phyloP scores from a whole-genome alignment of 2,113 vertebrate species.

The Proterorhinus semilunaris region DNA sequence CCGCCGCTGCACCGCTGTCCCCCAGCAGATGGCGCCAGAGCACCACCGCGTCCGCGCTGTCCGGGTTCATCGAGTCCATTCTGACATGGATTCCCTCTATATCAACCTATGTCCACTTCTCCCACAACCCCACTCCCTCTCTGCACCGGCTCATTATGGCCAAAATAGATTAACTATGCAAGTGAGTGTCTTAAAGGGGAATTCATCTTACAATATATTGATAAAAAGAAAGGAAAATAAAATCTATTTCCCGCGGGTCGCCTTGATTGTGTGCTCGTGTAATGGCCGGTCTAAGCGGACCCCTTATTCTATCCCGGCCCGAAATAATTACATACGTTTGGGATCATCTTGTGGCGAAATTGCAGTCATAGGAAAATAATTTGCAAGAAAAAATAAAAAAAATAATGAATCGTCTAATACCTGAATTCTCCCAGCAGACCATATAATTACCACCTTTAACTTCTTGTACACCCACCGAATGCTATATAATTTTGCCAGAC shows the following conservation, averaged over 20 bases:
- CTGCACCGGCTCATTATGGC: constrained; percentile 34
- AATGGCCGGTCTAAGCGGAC: constrained; percentile 60
- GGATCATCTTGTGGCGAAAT: constrained; percentile 33
- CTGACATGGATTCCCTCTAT: constrained; percentile 63
- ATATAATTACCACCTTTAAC: constrained; percentile 57
- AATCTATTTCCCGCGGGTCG: constrained; percentile 57
- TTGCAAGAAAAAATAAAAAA: constrained; percentile 36
- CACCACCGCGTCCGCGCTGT: fast-evolving
- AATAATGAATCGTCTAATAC: constrained; percentile 2
- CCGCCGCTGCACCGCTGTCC: fast-evolving
- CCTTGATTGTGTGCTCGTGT: constrained; percentile 66
- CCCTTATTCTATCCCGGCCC: constrained; percentile 39
- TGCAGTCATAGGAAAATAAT: constrained; percentile 28
- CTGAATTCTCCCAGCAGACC: constrained; percentile 56
- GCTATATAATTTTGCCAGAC: constrained; percentile 39
- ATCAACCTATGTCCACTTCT: constrained; percentile 56
- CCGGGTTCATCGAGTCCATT: constrained; percentile 68
- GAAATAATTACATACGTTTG: constrained; percentile 49
- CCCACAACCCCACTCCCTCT: constrained; percentile 33
- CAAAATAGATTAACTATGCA: constrained; percentile 50
- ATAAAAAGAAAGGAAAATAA: constrained; percentile 37
- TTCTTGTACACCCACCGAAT: constrained; percentile 43
- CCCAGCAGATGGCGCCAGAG: constrained; percentile 66
- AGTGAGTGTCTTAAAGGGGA: constrained; percentile 60
- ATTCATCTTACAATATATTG: constrained; percentile 67